phyloP scores from a whole-genome alignment of 1,140 invertebrate genomes.

The Eueides isabella region DNA sequence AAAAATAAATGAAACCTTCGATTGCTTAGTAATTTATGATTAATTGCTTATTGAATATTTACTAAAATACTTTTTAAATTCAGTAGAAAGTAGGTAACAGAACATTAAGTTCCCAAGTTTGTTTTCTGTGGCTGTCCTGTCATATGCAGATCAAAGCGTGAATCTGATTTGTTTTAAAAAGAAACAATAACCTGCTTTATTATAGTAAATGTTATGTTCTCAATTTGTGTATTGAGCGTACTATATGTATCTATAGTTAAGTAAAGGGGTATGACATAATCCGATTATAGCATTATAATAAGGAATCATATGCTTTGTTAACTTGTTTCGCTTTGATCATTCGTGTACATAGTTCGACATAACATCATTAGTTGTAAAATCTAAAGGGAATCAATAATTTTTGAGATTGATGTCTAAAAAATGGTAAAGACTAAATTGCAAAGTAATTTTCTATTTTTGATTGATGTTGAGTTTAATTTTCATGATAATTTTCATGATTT shows the following conservation, averaged over 20 bases:
- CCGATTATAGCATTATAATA: neutral
- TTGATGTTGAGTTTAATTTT: too few species aligned
- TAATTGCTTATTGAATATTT: neutral
- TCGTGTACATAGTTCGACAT: neutral
- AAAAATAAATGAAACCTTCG: neutral
- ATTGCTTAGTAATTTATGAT: neutral
- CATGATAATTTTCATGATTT: too few species aligned
- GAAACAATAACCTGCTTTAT: neutral
- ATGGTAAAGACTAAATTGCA: too few species aligned
- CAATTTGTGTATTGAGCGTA: neutral
- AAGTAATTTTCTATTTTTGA: too few species aligned
- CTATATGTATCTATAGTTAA: neutral
- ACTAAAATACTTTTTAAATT: neutral
- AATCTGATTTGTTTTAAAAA: too few species aligned
- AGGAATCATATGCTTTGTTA: neutral
- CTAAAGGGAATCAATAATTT: neutral
- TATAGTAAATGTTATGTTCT: neutral
- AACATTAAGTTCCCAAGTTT: too few species aligned
- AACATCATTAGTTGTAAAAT: neutral
- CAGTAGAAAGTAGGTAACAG: too few species aligned
- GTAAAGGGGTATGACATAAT: neutral
- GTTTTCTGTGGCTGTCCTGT: too few species aligned
- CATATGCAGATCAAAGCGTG: too few species aligned
- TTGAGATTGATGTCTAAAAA: neutral
- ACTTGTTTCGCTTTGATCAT: constrained; percentile 1